Base-by-base conservation (phyloP, 2,113 vertebrate species). In the Lethenteron camtschaticum region DNA sequence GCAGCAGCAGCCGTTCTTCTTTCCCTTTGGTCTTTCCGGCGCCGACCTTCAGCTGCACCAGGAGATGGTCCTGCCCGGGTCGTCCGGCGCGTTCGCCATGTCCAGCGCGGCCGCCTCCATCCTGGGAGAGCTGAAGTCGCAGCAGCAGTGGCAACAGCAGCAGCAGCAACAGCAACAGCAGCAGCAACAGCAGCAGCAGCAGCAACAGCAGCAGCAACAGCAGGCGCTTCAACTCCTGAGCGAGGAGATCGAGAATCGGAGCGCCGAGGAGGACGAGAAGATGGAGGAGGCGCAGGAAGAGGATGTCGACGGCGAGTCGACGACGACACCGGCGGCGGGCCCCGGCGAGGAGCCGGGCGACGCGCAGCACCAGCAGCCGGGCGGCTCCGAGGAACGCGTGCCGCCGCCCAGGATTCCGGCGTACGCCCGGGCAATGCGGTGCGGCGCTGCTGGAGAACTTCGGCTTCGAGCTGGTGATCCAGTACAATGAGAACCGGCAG, bases 1-100 rank as follows among this genome's bases (percentile, higher is more conserved):
- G 73, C 94, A 99, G 76, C 94, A 91, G 56, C 94, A 96, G 41
- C 41, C 41, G 77, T 99, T 99, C 76, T 87, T 99, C 75, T 99
- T 99, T 74, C 94, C 92, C 1, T 99, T 99, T 77, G 96, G 96
- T 74, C 91, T 99, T 76, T 92, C 92, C 41, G 91, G 94, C 71
- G 85, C 94, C 10, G 94, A 99, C 75, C 96, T 99, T 77, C 94
- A 85, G 75, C 79, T 99, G 73, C 94, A 85, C 75, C 89, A 90
- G 3, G 94, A 99, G 75, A 77, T 96, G 75, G 91, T 88, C 2
- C 79, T 97, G 70, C 87, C 83, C 3, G 78, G 88, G 75, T 94
- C 41, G 41, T 41, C 94, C 55, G 87, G 88, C 70, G 81, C 92
- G 0, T 99, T 97, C 2, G 90, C 90, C 69, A 90, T 97, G 88